Conservation (phyloP, 2,888 invertebrate species). For the Dendrolimus pini region DNA sequence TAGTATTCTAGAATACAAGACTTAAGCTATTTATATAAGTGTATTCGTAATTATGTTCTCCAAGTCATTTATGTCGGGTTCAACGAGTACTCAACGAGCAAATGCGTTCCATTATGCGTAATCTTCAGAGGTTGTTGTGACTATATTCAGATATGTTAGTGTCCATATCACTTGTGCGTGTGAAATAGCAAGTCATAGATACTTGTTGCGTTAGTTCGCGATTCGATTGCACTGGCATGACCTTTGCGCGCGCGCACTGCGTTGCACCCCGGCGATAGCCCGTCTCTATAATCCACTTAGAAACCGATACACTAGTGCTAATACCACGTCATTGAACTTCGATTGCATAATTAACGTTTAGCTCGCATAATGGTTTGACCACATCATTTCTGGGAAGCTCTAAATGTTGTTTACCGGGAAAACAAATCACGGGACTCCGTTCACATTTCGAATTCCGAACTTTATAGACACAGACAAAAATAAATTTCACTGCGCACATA, state of each 20-base stretch:
- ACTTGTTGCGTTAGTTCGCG: slow-evolving; percentile 10
- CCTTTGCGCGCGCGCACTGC: slow-evolving; percentile 44
- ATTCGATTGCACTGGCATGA: slow-evolving; percentile 34
- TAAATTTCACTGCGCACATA: slow-evolving; percentile 23
- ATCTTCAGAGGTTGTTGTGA: too few species aligned
- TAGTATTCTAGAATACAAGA: too few species aligned
- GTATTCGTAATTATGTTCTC: too few species aligned
- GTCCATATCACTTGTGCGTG: too few species aligned
- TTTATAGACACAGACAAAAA: slow-evolving; percentile 21
- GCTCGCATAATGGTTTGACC: too few species aligned
- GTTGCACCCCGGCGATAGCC: slow-evolving; percentile 43
- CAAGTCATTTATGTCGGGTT: too few species aligned
- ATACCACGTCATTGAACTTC: slow-evolving; percentile 35
- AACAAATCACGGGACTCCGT: slow-evolving; percentile 19
- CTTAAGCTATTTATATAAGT: too few species aligned
- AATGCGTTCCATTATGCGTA: too few species aligned
- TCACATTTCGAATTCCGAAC: slow-evolving; percentile 17
- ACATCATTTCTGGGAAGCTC: too few species aligned
- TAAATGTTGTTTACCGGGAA: slow-evolving; percentile 5
- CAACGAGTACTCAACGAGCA: too few species aligned
- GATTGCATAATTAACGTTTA: not conserved
- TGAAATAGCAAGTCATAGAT: too few species aligned
- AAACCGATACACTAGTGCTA: slow-evolving; percentile 24
- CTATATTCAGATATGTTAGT: too few species aligned
- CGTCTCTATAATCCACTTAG: slow-evolving; percentile 46